phyloP scores from a whole-genome alignment of 2,113 vertebrate species.

The Erythrocebus patas region DNA sequence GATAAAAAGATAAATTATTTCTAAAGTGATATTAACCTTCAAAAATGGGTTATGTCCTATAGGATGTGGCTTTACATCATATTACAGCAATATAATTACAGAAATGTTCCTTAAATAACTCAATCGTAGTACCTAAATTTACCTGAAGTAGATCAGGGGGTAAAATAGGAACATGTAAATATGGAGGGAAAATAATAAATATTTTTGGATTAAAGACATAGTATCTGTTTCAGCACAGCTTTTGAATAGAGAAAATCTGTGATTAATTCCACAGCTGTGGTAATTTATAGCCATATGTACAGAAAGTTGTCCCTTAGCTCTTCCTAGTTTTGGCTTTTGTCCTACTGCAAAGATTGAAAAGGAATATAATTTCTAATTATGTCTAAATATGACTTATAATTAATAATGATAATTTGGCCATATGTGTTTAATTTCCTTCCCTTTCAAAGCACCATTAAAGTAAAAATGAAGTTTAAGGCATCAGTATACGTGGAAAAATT shows the following conservation, averaged over 20 bases:
- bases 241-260: not conserved
- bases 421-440: not conserved
- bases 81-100: not conserved
- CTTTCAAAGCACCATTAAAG: not conserved
- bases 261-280: not conserved
- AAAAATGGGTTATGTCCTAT: not conserved
- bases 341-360: not conserved
- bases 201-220: not conserved
- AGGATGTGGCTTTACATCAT: too few species aligned
- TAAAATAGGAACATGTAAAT: not conserved
- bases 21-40: not conserved
- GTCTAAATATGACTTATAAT: not conserved
- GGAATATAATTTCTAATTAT: not conserved
- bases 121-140: not conserved
- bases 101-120: not conserved
- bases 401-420: not conserved
- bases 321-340: not conserved
- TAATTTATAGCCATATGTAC: not conserved
- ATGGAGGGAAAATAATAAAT: not conserved
- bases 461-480: not conserved
- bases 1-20: not conserved
- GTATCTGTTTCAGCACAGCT: not conserved
- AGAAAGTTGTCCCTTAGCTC: not conserved
- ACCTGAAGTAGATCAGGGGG: not conserved
- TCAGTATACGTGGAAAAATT: not conserved